Base-by-base conservation (phyloP, 2,888 invertebrate genomes). In the Chymomyza caudatula region DNA sequence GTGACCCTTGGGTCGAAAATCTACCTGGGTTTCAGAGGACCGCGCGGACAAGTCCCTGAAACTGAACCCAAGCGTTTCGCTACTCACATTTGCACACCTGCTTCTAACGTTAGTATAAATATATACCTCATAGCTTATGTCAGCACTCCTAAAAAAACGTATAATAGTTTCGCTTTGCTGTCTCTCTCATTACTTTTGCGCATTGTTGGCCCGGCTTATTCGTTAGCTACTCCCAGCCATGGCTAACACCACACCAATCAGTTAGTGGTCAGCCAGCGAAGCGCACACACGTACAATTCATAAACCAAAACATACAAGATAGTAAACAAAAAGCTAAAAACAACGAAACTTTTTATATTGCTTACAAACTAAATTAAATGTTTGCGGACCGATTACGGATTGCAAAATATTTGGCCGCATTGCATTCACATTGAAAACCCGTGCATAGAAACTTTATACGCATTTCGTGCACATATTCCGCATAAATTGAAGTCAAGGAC, bases 261-360 rank as follows among this genome's bases (percentile, higher is more conserved):
- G 82, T 86, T 56, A 63, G 60, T 64, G 82, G 75, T 68, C 76
- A 70, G 84, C 86, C 69, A 81, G 80, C 78, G 77, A 67, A 37
- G 72, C 55, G 82, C 70, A 64, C 71, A 72, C 85, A 82, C 86
- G 86, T 85, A 66, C 25, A 63, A 69, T 67, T 73, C 65, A 68
- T 76, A 76, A 84, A 74, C 76, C 68, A 80, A 73, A 72, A 52
- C 54, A 51, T 62, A 59, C 67, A 68, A 61, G 63, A 52, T 22
- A 22, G 23, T 47, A 57, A 52, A 60, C 55, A 2, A 60, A 65
- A 64, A 66, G 11, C 29, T 37, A 37, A 37, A 37, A 37, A 37
- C n/a, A 57, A 62, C 62, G 57, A 54, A 62, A 65, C 68, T 59
- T 51, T 59, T 54, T 70, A 60, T 61, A 37, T 53, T 52, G 51